Percentiles rank a stretch among this genome's conserved stretches.
Conservation (phyloP, 2,113 vertebrate genomes). For the Hippocampus comes region DNA sequence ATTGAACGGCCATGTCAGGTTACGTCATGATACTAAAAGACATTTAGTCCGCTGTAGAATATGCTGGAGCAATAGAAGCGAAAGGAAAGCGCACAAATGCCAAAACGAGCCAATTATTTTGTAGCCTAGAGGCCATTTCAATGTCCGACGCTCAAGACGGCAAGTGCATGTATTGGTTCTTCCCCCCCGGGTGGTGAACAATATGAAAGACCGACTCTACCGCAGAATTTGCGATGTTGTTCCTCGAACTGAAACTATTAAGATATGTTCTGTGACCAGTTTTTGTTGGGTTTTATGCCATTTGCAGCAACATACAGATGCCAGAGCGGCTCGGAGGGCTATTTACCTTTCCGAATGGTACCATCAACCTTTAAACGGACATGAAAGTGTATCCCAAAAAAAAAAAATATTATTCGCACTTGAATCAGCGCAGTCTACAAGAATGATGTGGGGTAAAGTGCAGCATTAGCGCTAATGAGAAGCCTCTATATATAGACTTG, state of each 20-base stretch:
- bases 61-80: conserved; percentile 27
- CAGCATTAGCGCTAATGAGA: conserved; percentile 36
- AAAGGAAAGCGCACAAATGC: conserved; percentile 54
- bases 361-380: not conserved
- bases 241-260: not conserved
- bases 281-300: not conserved
- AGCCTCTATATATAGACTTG: conserved; percentile 17
- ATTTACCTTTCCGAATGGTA: not conserved
- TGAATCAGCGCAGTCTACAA: not conserved
- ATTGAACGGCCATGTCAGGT: conserved; percentile 35
- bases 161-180: conserved; percentile 12
- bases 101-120: conserved; percentile 67
- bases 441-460: not conserved
- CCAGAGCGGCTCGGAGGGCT: not conserved
- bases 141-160: conserved; percentile 44
- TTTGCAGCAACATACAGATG: too few relatives aligned
- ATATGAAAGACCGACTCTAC: conserved; percentile 5
- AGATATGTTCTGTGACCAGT: not conserved
- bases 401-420: not conserved
- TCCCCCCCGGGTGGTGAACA: conserved; percentile 11
- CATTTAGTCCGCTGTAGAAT: conserved; percentile 33
- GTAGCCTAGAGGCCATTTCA: conserved; percentile 53
- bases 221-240: not conserved
- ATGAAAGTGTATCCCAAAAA: not conserved
- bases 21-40: conserved; percentile 33